Base-by-base conservation (phyloP, 2,113 vertebrate species). In the Oophaga pumilio region DNA sequence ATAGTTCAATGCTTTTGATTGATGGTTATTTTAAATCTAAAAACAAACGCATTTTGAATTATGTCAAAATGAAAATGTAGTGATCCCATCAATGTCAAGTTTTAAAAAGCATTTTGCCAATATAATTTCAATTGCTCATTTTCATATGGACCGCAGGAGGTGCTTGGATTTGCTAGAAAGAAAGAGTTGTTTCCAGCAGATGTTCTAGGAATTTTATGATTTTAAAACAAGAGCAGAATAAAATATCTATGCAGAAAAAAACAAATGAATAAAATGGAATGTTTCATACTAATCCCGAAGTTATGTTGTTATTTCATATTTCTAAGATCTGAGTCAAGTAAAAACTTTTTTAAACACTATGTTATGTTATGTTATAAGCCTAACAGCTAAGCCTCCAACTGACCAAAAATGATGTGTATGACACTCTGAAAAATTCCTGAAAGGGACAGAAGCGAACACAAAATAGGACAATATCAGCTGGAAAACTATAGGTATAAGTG, bases 111-210 rank as follows among this genome's bases (percentile, higher is more conserved):
- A 62, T 87, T 87, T 69, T 76, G 82, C 76, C 56, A 82, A 74
- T 82, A 82, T 82, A 15, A n/a, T 60, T 64, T 80, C 28, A 81
- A 49, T 71, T 84, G n/a, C 43, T 84, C 24, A 26, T 77, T 84
- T 88, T 88, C 71, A 83, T 83, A 66, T 77, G 69, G 87, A 60
- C 80, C 17, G 81, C 87, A 88, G 87, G 68, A 88, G 87, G 87
- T 84, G 81, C 71, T 84, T 88, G 87, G 87, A 62, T 24, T 24
- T 49, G 57, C 68, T 84, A 82, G 77, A 88, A 88, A 83, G 80
- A 83, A 76, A 73, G 57, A 76, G 24, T 50, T 57, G 59, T 62
- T 66, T 26, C 1, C 18, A 88, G 73, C 87, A 88, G 87, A 88
- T 88, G 87, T 88, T 62, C 57, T n/a, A 20, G 28, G 59, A n/a